Evolutionary conservation across 1,140 invertebrate genomes (phyloP).

Genomic region (Drosophila pseudoobscura): DNA sequence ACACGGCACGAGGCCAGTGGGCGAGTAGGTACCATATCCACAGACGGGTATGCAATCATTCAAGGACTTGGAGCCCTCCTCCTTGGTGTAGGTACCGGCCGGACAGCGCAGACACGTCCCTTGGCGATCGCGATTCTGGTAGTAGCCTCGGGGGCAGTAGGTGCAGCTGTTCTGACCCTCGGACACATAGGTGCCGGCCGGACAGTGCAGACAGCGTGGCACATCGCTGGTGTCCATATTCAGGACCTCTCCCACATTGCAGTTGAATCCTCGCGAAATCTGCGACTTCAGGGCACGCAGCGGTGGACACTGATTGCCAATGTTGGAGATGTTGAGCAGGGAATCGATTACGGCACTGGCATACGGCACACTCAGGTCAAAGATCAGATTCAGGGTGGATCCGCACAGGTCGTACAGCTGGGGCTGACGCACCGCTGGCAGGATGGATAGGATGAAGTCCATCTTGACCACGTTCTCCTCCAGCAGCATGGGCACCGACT

Average conservation of each 20-base stretch:
- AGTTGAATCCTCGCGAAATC: constrained; percentile 94
- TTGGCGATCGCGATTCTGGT: constrained; percentile 95
- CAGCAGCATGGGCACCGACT: constrained; percentile 89
- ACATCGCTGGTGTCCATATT: constrained; percentile 96
- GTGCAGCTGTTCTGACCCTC: constrained; percentile 94
- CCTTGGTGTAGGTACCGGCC: constrained; percentile 94
- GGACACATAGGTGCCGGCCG: constrained; percentile 96
- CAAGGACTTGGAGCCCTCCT: constrained; percentile 93
- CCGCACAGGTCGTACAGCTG: constrained; percentile 97
- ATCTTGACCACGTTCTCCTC: constrained; percentile 95
- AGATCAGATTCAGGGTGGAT: constrained; percentile 95
- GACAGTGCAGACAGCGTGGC: constrained; percentile 96
- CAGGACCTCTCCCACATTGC: constrained; percentile 95
- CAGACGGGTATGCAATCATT: constrained; percentile 96
- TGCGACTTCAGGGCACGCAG: constrained; percentile 93
- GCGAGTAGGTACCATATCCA: constrained; percentile 97
- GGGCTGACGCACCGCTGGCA: constrained; percentile 93
- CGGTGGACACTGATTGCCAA: constrained; percentile 95
- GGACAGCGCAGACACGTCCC: constrained; percentile 94
- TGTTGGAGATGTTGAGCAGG: constrained; percentile 93
- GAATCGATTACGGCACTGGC: constrained; percentile 96
- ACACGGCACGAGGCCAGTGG: constrained; percentile 96
- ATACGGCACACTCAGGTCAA: constrained; percentile 96
- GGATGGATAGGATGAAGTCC: constrained; percentile 94
- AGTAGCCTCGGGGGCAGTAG: constrained; percentile 94